Conservation (phyloP, 2,888 invertebrate species). For the Calephelis perditalis region DNA sequence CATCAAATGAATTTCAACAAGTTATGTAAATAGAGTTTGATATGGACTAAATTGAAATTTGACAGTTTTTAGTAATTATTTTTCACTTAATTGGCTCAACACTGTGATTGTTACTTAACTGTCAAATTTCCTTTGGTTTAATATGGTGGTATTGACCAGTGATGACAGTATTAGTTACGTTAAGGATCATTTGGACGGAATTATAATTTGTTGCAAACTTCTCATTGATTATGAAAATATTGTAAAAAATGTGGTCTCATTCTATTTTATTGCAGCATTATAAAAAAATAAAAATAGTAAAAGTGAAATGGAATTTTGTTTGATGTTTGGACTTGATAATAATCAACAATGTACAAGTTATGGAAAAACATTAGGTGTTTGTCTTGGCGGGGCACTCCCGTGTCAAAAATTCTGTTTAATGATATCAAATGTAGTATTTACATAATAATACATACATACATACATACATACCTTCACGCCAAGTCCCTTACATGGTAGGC, state of each 20-base stretch:
- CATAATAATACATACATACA: too few species aligned
- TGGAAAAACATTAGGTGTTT: too few species aligned
- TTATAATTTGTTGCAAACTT: neutral
- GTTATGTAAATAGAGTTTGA: neutral
- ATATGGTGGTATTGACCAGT: constrained; percentile 1
- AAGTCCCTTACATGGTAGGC: too few species aligned
- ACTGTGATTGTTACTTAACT: neutral
- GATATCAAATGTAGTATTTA: too few species aligned
- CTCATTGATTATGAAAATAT: neutral
- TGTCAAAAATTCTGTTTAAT: too few species aligned
- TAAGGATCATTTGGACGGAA: neutral
- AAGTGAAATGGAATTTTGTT: too few species aligned
- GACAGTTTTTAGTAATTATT: neutral
- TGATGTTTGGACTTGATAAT: too few species aligned
- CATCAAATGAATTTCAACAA: too few species aligned
- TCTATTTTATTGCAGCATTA: constrained; percentile 1
- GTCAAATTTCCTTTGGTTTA: neutral
- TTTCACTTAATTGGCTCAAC: neutral
- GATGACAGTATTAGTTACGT: constrained; percentile 10
- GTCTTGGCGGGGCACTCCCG: too few species aligned
- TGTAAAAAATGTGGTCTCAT: neutral
- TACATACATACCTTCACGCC: too few species aligned
- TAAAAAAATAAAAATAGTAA: too few species aligned
- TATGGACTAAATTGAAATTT: neutral
- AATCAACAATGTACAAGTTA: too few species aligned